Conservation (phyloP, 2,113 vertebrate species). For the Apus apus region DNA sequence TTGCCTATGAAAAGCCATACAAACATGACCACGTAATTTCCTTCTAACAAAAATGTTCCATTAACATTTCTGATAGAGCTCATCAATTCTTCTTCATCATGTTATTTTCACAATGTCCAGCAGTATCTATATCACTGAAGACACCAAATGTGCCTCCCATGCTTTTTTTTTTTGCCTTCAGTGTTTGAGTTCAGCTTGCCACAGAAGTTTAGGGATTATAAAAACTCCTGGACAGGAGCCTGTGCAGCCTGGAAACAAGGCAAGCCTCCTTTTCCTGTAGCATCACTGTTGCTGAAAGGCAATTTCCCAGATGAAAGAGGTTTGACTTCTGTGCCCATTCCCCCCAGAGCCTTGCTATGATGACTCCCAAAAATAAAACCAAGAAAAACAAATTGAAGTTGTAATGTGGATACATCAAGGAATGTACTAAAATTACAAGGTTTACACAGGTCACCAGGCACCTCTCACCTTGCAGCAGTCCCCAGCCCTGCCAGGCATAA, state of each 20-base stretch:
- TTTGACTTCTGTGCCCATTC: neutral
- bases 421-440: neutral
- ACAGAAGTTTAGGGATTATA: neutral
- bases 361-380: neutral
- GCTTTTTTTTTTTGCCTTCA: rapidly evolving
- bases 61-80: constrained; percentile 31
- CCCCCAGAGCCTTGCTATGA: neutral
- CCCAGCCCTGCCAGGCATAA: neutral
- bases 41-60: constrained; percentile 34
- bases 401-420: neutral
- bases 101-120: neutral
- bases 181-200: neutral
- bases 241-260: neutral
- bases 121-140: neutral
- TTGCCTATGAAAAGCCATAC: constrained; percentile 31
- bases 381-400: neutral
- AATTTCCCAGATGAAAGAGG: neutral
- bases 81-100: neutral
- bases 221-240: neutral
- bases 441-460: neutral
- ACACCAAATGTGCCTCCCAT: neutral
- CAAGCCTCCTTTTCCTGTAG: neutral
- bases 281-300: neutral
- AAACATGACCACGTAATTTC: constrained; percentile 38
- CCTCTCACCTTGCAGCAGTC: neutral